Percentiles rank a stretch among this genome's conserved stretches.
These are phyloP conservation scores for Coelopa frigida DNA, from an alignment of 1,140 invertebrate species.

Conservation along the genomic window DNA sequence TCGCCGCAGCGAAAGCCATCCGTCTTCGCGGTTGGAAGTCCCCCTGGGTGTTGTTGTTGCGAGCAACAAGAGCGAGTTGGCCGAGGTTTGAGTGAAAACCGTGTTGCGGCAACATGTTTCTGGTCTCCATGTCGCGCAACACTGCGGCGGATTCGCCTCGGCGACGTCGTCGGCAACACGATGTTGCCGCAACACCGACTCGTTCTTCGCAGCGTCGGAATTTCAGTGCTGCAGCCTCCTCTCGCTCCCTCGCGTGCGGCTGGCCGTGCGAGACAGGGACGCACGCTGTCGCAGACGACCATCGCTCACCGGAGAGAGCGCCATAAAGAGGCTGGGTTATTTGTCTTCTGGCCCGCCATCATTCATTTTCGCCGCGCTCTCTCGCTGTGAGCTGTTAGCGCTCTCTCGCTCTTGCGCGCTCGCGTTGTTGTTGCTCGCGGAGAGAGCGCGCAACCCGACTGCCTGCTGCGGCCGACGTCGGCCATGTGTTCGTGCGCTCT, in stretches of 20 bases:
- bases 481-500: conserved; percentile 1
- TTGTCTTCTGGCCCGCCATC: conserved; percentile 42
- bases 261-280: neutral
- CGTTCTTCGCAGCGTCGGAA: neutral
- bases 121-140: neutral
- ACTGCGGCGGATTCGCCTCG: neutral
- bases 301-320: conserved; percentile 6
- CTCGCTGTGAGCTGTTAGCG: conserved; percentile 7
- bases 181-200: conserved; percentile 3
- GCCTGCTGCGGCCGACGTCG: too few species aligned
- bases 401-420: conserved; percentile 9
- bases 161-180: neutral
- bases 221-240: neutral
- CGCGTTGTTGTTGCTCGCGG: conserved; percentile 10
- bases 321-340: conserved; percentile 19
- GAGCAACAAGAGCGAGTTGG: too few species aligned
- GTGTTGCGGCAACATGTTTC: conserved; percentile 9
- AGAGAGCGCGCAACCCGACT: too few species aligned
- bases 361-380: conserved; percentile 23
- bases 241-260: neutral
- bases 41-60: too few species aligned
- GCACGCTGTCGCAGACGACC: neutral
- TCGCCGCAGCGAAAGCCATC: conserved; percentile 7
- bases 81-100: too few species aligned
- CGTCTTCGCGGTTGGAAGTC: too few species aligned